Conservation (phyloP, 2,797 vertebrate species). For the Paedocypris micromegethes region DNA sequence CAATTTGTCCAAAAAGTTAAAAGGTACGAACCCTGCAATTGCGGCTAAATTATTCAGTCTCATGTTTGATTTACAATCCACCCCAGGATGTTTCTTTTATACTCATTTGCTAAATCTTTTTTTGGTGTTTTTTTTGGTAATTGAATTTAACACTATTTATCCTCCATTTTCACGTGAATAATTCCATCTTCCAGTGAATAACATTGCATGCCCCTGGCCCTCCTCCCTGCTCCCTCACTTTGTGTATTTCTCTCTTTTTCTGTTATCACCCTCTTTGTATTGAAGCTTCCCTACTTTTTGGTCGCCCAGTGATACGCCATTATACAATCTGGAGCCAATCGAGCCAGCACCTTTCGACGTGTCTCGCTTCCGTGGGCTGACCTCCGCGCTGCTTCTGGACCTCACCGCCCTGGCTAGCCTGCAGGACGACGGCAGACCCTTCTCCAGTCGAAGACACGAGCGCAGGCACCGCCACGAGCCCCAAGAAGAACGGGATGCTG, state of each 20-base stretch:
- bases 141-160: slow-evolving; percentile 3
- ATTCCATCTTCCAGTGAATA: slow-evolving; percentile 84
- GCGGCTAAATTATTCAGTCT: too few species aligned
- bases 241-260: slow-evolving; percentile 86
- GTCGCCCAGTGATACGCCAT: slow-evolving; percentile 98
- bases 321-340: slow-evolving; percentile 97
- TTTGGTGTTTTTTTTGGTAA: too few species aligned
- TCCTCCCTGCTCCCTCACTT: slow-evolving; percentile 88
- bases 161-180: slow-evolving; percentile 74
- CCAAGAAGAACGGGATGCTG: slow-evolving; percentile 58
- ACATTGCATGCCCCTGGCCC: slow-evolving; percentile 63
- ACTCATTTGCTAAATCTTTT: too few species aligned
- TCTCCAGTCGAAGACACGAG: slow-evolving; percentile 78
- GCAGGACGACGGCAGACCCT: slow-evolving; percentile 84
- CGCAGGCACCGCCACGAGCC: slow-evolving; percentile 47
- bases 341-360: slow-evolving; percentile 95
- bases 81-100: too few species aligned
- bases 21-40: too few species aligned
- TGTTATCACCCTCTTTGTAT: slow-evolving; percentile 80
- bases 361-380: slow-evolving; percentile 88
- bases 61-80: too few species aligned
- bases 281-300: slow-evolving; percentile 99
- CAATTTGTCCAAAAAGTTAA: too few species aligned
- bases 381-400: slow-evolving; percentile 88
- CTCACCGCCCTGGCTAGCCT: slow-evolving; percentile 93